Evolutionary conservation across 1,140 invertebrate genomes (phyloP), one percentile per base, ranked within the genome.

Genomic region (Drosophila sproati): DNA sequence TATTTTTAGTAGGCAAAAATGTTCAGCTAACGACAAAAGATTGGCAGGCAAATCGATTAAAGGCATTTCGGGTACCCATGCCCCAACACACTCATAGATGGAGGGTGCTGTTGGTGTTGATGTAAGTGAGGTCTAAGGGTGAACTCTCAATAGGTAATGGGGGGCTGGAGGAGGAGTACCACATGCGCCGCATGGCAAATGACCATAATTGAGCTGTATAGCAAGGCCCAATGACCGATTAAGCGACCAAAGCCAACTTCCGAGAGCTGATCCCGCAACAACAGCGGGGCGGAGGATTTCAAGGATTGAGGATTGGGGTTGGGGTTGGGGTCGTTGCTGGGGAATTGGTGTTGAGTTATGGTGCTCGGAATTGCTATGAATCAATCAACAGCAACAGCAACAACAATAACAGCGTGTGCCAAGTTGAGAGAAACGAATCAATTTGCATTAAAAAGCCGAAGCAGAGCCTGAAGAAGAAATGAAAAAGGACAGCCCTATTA

Each of bases 221-320:
- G 88, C 82, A 88, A 86, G 71, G 83, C 82, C 82, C 82, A 86
- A 86, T 88, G 83, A 88, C 79, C 82, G 82, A 86, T 86, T 86
- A 86, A 88, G 79, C 82, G 82, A 74, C 64, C 78, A 85, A 86
- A 76, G 50, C 79, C 74, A 60, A 68, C 61, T 72, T 72, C 32
- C 56, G 45, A 59, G 45, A 48, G 45, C 64, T 83, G 75, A 67
- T 76, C 80, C 57, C 31, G 3, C n/a, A 34, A 62, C 31, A 39
- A 32, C 3, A 37, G 4, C 2, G 29, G n/a, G 4, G 5, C 3
- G 3, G n/a, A 29, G 62, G n/a, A 41, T 4, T 7, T 4, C 3
- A 8, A 8, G 28, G 62, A 8, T 3, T 2, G 7, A 7, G 37
- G 4, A 20, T 31, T 4, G n/a, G 48, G 32, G 2, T 12, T 6